These are phyloP conservation scores for Nannospalax galili DNA, from an alignment of 2,113 vertebrate genomes.

Conservation along the genomic window DNA sequence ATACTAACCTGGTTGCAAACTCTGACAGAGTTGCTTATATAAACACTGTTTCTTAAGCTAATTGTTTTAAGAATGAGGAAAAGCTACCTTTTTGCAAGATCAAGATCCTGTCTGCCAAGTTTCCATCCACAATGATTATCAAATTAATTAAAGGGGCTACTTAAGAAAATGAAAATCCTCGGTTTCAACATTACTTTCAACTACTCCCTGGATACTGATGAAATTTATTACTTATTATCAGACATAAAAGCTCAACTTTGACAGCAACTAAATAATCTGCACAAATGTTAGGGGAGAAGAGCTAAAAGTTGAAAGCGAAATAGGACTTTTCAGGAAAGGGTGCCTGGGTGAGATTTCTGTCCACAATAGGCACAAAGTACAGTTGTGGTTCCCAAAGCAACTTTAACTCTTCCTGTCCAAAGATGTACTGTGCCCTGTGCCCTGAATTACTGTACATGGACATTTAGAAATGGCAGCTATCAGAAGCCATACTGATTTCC, in stretches of 20 bases:
- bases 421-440: background rate
- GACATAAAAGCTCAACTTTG: slow-evolving; percentile 38
- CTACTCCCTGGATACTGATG: background rate
- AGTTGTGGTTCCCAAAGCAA: slow-evolving; percentile 20
- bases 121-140: slow-evolving; percentile 54
- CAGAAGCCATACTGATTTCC: slow-evolving; percentile 25
- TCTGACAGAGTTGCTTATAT: slow-evolving; percentile 24
- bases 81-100: slow-evolving; percentile 33
- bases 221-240: slow-evolving; percentile 34
- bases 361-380: background rate
- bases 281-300: background rate
- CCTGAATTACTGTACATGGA: background rate
- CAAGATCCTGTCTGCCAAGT: slow-evolving; percentile 51
- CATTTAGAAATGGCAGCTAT: background rate
- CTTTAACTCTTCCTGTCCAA: background rate
- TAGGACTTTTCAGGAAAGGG: slow-evolving; percentile 13
- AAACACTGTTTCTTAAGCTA: slow-evolving; percentile 46
- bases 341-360: background rate
- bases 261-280: background rate
- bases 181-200: slow-evolving; percentile 33
- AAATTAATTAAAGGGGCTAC: slow-evolving; percentile 51
- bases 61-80: slow-evolving; percentile 53
- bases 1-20: slow-evolving; percentile 33
- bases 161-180: slow-evolving; percentile 57
- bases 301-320: slow-evolving; percentile 36